These are phyloP conservation scores for Chaetodon trifasciatus DNA, from an alignment of 2,797 vertebrate species.

Conservation along the genomic window DNA sequence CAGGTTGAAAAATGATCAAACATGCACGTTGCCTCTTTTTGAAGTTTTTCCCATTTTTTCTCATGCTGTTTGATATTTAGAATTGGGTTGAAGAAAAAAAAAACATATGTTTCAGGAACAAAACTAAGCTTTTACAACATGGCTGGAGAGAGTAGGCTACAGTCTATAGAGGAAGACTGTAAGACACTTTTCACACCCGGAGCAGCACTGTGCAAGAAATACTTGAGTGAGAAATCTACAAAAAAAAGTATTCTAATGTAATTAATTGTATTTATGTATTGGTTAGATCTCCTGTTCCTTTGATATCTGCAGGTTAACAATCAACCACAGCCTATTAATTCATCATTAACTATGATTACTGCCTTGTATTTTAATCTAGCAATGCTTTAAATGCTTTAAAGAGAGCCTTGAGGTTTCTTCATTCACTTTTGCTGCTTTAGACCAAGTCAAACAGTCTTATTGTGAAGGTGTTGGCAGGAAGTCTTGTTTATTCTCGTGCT, in stretches of 20 bases:
- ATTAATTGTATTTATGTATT: too few relatives aligned
- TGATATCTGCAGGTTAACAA: too few relatives aligned
- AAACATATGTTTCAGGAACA: background rate
- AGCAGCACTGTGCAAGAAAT: too few relatives aligned
- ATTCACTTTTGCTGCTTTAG: background rate
- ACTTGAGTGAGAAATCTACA: too few relatives aligned
- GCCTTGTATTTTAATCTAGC: too few relatives aligned
- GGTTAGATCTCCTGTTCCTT: too few relatives aligned
- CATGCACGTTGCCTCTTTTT: background rate
- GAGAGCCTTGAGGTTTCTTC: background rate
- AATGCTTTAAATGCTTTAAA: too few relatives aligned
- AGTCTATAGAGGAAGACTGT: too few relatives aligned
- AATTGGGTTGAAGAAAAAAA: background rate
- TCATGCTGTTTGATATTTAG: background rate
- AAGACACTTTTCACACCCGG: too few relatives aligned
- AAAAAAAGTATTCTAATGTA: too few relatives aligned
- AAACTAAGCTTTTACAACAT: background rate
- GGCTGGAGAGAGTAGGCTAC: background rate
- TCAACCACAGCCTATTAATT: too few relatives aligned
- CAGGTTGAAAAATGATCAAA: background rate
- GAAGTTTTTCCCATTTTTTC: background rate
- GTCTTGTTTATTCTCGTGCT: background rate
- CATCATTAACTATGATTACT: too few relatives aligned
- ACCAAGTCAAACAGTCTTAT: constrained; percentile 1
- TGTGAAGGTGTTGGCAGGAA: constrained; percentile 35